These are phyloP conservation scores for Morpho helenor DNA, from an alignment of 2,888 invertebrate genomes.

Conservation along the genomic window DNA sequence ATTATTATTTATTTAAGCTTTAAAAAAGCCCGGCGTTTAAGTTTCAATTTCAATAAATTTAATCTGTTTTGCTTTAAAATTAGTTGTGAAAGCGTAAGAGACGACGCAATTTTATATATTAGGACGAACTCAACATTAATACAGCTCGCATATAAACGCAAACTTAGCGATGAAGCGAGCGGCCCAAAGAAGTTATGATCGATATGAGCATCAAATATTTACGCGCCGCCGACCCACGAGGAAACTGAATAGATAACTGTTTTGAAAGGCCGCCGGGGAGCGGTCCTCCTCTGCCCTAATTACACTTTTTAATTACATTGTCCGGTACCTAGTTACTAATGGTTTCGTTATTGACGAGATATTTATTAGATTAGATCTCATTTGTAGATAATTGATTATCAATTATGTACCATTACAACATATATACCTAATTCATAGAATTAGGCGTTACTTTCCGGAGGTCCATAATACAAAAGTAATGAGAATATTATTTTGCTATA, in stretches of 20 bases:
- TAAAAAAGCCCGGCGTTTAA: too few species aligned
- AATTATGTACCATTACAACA: too few species aligned
- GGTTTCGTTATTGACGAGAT: neutral
- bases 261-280: constrained; percentile 66
- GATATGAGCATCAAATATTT: constrained; percentile 75
- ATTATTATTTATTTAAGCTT: too few species aligned
- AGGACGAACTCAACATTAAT: too few species aligned
- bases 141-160: neutral
- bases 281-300: constrained; percentile 24
- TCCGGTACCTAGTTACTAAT: neutral
- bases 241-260: constrained; percentile 66
- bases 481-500: too few species aligned
- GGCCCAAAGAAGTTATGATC: constrained; percentile 72
- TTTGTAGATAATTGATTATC: neutral
- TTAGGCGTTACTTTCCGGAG: too few species aligned
- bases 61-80: too few species aligned
- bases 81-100: too few species aligned
- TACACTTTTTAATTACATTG: constrained; percentile 15
- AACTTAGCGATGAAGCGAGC: constrained; percentile 25
- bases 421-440: too few species aligned
- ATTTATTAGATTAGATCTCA: neutral
- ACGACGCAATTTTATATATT: too few species aligned
- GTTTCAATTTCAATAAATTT: too few species aligned
- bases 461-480: too few species aligned
- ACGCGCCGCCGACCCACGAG: constrained; percentile 55